Percentiles rank a stretch among this genome's conserved stretches.
phyloP scores from a whole-genome alignment of 2,888 invertebrate species.

The Sesia apiformis region DNA sequence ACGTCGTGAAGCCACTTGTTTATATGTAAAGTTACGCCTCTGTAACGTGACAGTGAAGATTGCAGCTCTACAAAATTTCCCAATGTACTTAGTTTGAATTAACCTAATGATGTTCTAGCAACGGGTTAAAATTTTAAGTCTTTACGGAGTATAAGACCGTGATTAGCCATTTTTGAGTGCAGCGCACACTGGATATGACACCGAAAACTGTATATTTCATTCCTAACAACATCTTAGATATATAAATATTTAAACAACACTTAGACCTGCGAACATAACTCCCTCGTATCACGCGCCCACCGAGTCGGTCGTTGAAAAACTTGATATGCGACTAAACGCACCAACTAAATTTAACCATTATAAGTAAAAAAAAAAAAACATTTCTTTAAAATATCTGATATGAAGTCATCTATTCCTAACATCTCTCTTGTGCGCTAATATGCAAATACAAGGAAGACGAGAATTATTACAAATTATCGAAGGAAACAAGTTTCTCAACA shows the following conservation, averaged over 20 bases:
- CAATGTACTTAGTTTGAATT: no score
- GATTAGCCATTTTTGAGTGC: not conserved
- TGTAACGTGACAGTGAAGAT: no score
- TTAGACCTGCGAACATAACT: conserved; percentile 7
- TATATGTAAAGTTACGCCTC: no score
- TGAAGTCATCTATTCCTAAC: conserved; percentile 52
- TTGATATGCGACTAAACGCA: conserved; percentile 31
- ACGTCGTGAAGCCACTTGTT: no score
- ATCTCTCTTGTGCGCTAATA: conserved; percentile 58
- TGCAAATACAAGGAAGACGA: conserved; percentile 64
- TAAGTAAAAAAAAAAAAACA: conserved; percentile 23
- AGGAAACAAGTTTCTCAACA: conserved; percentile 56
- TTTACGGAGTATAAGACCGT: no score
- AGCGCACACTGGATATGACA: conserved; percentile 3
- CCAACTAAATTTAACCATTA: conserved; percentile 23
- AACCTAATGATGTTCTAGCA: no score
- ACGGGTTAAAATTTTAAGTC: no score
- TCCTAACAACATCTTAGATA: conserved; percentile 47
- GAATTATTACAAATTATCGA: conserved; percentile 32
- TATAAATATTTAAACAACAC: conserved; percentile 41
- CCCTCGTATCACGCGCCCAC: conserved; percentile 7
- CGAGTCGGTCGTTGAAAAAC: conserved; percentile 50
- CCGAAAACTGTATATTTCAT: not conserved
- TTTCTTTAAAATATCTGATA: conserved; percentile 54
- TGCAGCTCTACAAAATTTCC: no score